These are phyloP conservation scores for Sitophilus oryzae DNA, from an alignment of 1,140 invertebrate species.

Conservation along the genomic window DNA sequence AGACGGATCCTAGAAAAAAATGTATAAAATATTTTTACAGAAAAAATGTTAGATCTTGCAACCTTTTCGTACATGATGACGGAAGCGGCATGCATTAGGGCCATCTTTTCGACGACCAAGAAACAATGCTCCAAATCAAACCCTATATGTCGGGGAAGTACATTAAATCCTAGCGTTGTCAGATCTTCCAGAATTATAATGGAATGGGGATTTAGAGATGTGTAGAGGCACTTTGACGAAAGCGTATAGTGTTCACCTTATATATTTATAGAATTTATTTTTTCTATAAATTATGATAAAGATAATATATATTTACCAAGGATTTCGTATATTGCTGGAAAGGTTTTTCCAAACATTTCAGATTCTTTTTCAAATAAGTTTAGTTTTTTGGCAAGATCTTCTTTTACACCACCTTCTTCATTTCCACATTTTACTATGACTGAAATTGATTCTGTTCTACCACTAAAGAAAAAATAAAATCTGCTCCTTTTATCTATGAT, in stretches of 20 bases:
- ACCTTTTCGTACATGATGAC: conserved; percentile 50
- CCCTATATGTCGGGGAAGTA: conserved; percentile 50
- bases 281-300: background rate
- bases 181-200: conserved; percentile 53
- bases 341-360: conserved; percentile 33
- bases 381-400: conserved; percentile 32
- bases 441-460: conserved; percentile 22
- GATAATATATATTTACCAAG: conserved; percentile 23
- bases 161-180: conserved; percentile 47
- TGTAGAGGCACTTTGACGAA: conserved; percentile 37
- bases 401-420: conserved; percentile 32
- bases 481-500: too few species aligned
- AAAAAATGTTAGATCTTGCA: conserved; percentile 10
- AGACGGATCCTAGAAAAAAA: conserved; percentile 44
- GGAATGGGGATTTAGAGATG: conserved; percentile 39
- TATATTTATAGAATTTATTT: too few species aligned
- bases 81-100: conserved; percentile 54
- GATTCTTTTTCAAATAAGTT: conserved; percentile 36
- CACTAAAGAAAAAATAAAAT: conserved; percentile 23
- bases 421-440: conserved; percentile 36
- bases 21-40: background rate
- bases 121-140: conserved; percentile 49
- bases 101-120: conserved; percentile 50
- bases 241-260: conserved; percentile 28
- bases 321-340: conserved; percentile 32